Evolutionary conservation across 2,797 vertebrate genomes (phyloP), one percentile per base, ranked within the genome.

Genomic region (Saxicola maurus): DNA sequence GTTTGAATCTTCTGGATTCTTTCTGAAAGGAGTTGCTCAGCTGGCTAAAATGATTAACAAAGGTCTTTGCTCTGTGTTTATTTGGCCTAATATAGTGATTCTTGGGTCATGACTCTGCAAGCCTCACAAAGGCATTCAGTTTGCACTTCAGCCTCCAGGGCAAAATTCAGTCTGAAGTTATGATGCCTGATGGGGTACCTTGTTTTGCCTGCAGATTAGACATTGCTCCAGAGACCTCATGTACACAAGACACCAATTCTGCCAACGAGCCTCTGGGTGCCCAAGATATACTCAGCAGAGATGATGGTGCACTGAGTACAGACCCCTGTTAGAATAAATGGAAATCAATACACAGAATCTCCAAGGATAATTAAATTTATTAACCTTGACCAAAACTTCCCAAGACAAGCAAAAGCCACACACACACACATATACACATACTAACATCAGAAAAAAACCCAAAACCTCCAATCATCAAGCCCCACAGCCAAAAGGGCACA

Each of bases 381-480:
- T 59, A 76, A 77, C 42, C 24, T 51, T 59, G 30, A 80, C 46
- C 14, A 37, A 23, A 61, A 24, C 40, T 48, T 83, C 45, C 37
- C 24, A 67, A 33, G 14, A 37, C 4, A 51, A 53, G 13, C 30
- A 61, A 51, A 55, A 83, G n/a, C 12, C 33, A 67, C 35, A 31
- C 3, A 52, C 1, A 40, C 1, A 40, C 2, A 24, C 9, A 59
- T 3, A 1, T 3, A 1, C 12, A 15, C 9, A 33, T 19, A 35
- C 8, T 9, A 27, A n/a, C 24, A 51, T n/a, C 2, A 2, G 16
- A 52, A 25, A 48, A 78, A 80, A 69, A 0, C 13, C 13, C 9
- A 46, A 55, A 84, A 49, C 15, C 13, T 43, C 21, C 20, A 40
- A 4, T 25, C 37, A 62, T 21, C 38, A 67, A 75, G 8, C 4